Percentiles rank a stretch among this genome's conserved stretches.
phyloP scores from a whole-genome alignment of 2,888 invertebrate species.

The Frankliniella intonsa region DNA sequence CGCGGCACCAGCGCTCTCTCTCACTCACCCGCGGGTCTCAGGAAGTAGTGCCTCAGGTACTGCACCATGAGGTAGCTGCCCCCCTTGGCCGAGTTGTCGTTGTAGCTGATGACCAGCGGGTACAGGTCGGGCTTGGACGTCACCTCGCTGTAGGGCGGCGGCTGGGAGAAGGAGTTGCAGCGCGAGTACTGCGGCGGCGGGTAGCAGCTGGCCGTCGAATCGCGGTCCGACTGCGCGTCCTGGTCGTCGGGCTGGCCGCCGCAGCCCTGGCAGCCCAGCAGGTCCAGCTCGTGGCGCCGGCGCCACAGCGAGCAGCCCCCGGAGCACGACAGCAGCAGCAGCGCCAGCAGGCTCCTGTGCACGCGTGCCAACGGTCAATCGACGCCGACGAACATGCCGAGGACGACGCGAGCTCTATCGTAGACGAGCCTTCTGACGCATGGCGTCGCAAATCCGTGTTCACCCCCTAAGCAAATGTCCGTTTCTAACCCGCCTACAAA shows the following conservation, averaged over 20 bases:
- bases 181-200: constrained; percentile 79
- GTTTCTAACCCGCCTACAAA: too few relatives aligned
- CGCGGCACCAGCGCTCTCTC: not conserved
- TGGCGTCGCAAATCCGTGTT: too few relatives aligned
- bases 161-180: constrained; percentile 77
- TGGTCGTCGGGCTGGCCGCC: constrained; percentile 41
- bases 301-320: constrained; percentile 66
- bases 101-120: constrained; percentile 75
- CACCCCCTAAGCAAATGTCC: too few relatives aligned
- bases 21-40: constrained; percentile 60
- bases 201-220: constrained; percentile 75
- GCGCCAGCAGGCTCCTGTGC: constrained; percentile 61
- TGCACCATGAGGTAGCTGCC: constrained; percentile 80
- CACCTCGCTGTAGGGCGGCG: constrained; percentile 82
- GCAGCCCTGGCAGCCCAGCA: constrained; percentile 50
- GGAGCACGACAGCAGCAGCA: constrained; percentile 62
- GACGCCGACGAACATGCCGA: too few relatives aligned
- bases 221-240: constrained; percentile 64
- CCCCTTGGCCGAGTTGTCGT: constrained; percentile 57
- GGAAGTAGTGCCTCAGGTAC: constrained; percentile 74
- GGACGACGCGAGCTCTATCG: not conserved
- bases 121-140: constrained; percentile 82
- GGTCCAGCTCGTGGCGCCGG: constrained; percentile 49
- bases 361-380: constrained; percentile 32
- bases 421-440: too few relatives aligned